Conservation (phyloP, 2,113 vertebrate genomes). For the Myocastor coypus region DNA sequence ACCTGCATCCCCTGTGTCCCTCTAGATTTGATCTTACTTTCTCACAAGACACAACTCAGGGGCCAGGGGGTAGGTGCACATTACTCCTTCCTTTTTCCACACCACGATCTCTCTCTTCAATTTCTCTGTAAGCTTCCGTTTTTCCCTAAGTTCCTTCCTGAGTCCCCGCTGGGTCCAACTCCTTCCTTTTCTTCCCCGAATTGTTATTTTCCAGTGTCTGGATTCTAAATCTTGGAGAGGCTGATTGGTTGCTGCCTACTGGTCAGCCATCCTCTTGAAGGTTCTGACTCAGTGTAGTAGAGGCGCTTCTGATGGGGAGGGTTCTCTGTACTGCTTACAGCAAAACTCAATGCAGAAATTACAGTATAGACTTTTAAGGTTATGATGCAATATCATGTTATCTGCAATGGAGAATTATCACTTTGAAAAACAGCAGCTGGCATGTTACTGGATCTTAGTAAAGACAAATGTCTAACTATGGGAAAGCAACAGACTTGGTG, state of each 20-base stretch:
- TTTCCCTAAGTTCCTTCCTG: not conserved
- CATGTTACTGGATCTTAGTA: not conserved
- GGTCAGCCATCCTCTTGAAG: not conserved
- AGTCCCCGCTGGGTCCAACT: not conserved
- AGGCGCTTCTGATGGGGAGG: not conserved
- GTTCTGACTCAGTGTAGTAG: not conserved
- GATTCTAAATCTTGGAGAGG: not conserved
- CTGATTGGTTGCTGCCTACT: not conserved
- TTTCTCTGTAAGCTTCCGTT: not conserved
- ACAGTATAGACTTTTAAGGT: not conserved
- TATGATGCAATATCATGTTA: not conserved
- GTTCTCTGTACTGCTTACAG: not conserved
- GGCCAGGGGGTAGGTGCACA: not conserved
- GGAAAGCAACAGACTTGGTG: not conserved
- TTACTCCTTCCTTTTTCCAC: not conserved
- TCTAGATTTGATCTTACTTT: not conserved
- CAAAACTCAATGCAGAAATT: not conserved
- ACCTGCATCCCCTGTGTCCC: not conserved
- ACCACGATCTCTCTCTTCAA: not conserved
- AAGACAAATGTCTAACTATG: not conserved
- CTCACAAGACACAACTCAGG: not conserved
- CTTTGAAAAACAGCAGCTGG: constrained; percentile 14
- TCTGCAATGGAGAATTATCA: not conserved
- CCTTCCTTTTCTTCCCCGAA: not conserved
- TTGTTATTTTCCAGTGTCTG: too few relatives aligned